Evolutionary conservation across 2,797 vertebrate genomes (phyloP).

Genomic region (Capromys pilorides): DNA sequence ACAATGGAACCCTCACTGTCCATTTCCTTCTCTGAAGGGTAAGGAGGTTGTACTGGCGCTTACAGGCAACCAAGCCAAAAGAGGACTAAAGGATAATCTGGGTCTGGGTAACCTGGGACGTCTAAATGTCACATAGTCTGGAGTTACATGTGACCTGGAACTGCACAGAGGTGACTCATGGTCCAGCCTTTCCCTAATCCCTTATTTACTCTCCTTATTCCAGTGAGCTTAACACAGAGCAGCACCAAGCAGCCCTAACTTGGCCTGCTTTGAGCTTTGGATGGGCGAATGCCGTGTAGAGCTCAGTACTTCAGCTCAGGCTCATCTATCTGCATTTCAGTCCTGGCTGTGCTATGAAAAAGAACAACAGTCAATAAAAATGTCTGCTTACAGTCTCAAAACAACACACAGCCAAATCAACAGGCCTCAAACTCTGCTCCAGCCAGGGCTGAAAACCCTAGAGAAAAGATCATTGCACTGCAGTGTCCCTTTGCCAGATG

Average conservation of each 20-base stretch:
- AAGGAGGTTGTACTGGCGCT: constrained; percentile 74
- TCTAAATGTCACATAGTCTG: constrained; percentile 87
- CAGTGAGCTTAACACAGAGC: background rate
- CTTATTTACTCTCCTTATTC: constrained; percentile 71
- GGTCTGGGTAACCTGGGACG: constrained; percentile 81
- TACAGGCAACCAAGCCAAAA: constrained; percentile 73
- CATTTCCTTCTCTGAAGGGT: constrained; percentile 83
- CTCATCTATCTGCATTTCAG: background rate
- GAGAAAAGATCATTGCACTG: background rate
- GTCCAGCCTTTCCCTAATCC: constrained; percentile 73
- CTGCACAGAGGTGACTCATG: constrained; percentile 85
- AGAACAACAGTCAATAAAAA: constrained; percentile 6
- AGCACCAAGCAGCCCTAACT: background rate
- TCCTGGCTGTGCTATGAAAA: constrained; percentile 25
- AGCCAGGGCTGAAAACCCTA: background rate
- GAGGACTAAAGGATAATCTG: constrained; percentile 84
- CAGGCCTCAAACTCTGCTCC: background rate
- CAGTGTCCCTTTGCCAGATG: background rate
- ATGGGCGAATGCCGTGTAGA: background rate
- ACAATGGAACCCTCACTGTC: constrained; percentile 81
- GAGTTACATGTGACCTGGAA: constrained; percentile 84
- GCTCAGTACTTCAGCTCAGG: background rate
- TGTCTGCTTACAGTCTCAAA: background rate
- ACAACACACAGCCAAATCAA: background rate
- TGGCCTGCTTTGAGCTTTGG: background rate